A percentile compares a stretch with the other conserved stretches of the same genome.
These are phyloP conservation scores for Muricea muricata DNA, from an alignment of 92 coral and sea anemone species.

Conservation along the genomic window DNA sequence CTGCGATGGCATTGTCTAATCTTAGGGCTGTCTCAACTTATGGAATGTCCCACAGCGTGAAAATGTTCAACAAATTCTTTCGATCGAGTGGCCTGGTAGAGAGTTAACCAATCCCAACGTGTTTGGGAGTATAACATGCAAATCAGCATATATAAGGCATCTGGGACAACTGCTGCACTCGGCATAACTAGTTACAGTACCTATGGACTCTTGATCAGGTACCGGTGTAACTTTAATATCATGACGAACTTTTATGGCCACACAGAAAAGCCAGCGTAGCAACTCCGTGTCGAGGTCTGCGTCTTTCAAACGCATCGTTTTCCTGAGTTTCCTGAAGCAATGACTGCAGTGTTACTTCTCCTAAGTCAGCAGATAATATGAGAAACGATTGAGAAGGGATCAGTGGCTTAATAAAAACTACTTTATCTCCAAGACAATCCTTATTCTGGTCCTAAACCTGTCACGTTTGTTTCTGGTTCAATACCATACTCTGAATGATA, in stretches of 20 bases:
- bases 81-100: constrained; percentile 56
- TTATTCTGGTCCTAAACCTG: neutral
- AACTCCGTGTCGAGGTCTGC: constrained; percentile 60
- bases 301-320: neutral
- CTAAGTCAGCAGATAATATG: constrained; percentile 48
- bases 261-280: constrained; percentile 67
- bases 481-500: neutral
- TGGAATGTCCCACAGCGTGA: constrained; percentile 60
- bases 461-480: neutral
- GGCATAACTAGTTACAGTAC: neutral
- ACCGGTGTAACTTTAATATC: neutral
- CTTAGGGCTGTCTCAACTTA: constrained; percentile 65
- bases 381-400: constrained; percentile 55
- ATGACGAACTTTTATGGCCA: no score
- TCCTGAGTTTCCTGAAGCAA: constrained; percentile 10
- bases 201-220: neutral
- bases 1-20: constrained; percentile 69
- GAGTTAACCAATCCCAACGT: constrained; percentile 53
- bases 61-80: constrained; percentile 46
- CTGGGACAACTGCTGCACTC: neutral
- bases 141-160: neutral
- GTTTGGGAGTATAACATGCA: constrained; percentile 50
- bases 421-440: constrained; percentile 40
- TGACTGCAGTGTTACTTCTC: constrained; percentile 59
- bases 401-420: constrained; percentile 44